Evolutionary conservation across 2,888 invertebrate genomes (phyloP).

Genomic region (Nineta flava): DNA sequence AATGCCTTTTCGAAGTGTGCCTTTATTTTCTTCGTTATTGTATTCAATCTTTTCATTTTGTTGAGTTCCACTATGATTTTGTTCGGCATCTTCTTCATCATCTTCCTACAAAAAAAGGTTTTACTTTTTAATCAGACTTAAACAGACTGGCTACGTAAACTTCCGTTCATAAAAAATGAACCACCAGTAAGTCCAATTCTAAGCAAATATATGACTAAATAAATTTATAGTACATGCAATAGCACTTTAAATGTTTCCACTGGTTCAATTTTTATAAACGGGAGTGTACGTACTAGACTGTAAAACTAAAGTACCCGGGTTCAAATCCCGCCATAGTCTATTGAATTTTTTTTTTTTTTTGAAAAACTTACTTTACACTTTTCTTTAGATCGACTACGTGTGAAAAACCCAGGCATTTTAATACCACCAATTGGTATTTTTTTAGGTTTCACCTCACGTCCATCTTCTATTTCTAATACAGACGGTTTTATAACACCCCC

Average conservation of each 20-base stretch:
- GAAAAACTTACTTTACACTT: constrained; percentile 48
- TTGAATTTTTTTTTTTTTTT: no score
- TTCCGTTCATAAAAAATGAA: no score
- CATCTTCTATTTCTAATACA: constrained; percentile 42
- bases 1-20: background rate
- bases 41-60: background rate
- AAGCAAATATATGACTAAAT: no score
- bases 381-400: constrained; percentile 58
- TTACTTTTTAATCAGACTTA: no score
- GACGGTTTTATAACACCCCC: constrained; percentile 33
- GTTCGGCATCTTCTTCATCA: constrained; percentile 26
- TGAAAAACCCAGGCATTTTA: constrained; percentile 75
- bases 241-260: no score
- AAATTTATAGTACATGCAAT: no score
- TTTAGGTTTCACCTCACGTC: constrained; percentile 60
- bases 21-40: background rate
- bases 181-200: no score
- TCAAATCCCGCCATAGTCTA: no score
- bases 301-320: no score
- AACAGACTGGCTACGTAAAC: no score
- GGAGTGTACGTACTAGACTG: no score
- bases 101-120: constrained; percentile 16
- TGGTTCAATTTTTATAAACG: no score
- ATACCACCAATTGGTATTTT: constrained; percentile 80
- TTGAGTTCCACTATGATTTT: constrained; percentile 8